Base-by-base conservation (phyloP, 92 coral and sea anemone genomes). In the Epizoanthus stellaris region DNA sequence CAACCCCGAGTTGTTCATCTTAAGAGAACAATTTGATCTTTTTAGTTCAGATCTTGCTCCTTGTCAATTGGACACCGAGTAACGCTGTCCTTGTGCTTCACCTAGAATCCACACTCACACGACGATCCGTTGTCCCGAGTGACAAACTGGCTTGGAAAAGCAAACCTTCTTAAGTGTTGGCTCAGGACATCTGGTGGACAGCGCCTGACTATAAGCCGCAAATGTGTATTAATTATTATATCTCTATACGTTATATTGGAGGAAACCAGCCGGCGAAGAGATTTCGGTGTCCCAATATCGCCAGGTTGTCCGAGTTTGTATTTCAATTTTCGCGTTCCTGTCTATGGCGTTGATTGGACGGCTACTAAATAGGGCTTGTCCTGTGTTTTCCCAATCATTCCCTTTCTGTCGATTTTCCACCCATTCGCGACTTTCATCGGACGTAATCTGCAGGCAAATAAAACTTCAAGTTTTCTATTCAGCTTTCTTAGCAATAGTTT, bases 1-100 rank as follows among this genome's bases (percentile, higher is more conserved):
- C 23, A 79, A 42, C 2, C 57, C 49, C 34, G 72, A 61, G 83
- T 79, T 64, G 83, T 79, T 79, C 83, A 79, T 79, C 72, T 62
- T 39, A 16, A 20, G 58, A 5, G 60, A 16, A 1, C 16, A 19
- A 34, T 43, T 79, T 63, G 21, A 58, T 10, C 15, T 76, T 7
- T 23, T 49, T n/a, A 42, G 61, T 19, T 23, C 15, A 73, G 79
- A 34, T 53, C 38, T 54, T n/a, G n/a, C 17, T 53, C 39, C 63
- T 53, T 74, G 58, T 25, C 23, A 11, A 16, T 66, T 52, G 8
- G 49, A 53, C 67, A 36, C 34, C 43, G 16, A 11, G 39, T 66
- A 66, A 54, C 42, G 30, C 15, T 25, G 43, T 10, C 43, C 19
- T 15, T 36, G 10, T 19, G 30, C 8, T 68, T 68, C 17, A 38